phyloP scores from a whole-genome alignment of 2,888 invertebrate species.

The Penaeus monodon region DNA sequence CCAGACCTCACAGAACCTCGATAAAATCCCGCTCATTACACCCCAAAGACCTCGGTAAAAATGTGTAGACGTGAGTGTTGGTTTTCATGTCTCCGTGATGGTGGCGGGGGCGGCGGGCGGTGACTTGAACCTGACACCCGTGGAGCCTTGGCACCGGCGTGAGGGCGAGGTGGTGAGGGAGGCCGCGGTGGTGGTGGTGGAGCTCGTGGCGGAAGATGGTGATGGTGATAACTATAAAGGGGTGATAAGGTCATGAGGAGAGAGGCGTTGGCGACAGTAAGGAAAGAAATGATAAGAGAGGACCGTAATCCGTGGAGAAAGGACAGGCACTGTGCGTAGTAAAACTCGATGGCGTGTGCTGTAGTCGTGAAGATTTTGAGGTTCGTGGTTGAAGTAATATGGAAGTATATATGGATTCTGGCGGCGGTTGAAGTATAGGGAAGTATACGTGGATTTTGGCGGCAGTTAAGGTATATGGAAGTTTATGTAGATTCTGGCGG shows the following conservation, averaged over 20 bases:
- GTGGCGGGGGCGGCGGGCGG: not conserved
- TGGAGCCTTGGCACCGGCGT: not conserved
- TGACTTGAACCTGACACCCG: slow-evolving; percentile 20
- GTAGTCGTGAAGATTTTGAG: not conserved
- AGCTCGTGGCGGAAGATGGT: too few species aligned
- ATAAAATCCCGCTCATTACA: slow-evolving; percentile 49
- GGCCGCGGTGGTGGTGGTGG: not conserved
- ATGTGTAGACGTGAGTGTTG: slow-evolving; percentile 44
- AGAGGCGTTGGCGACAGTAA: too few species aligned
- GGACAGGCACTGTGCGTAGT: not conserved
- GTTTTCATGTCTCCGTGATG: slow-evolving; percentile 43
- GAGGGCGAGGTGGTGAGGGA: not conserved
- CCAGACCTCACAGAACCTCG: slow-evolving; percentile 28
- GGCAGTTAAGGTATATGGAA: too few species aligned
- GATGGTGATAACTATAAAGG: not conserved
- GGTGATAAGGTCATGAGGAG: not conserved
- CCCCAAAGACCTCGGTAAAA: slow-evolving; percentile 26
- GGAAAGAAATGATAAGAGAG: not conserved
- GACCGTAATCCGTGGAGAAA: not conserved
- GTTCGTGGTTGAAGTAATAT: too few species aligned
- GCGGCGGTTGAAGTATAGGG: too few species aligned
- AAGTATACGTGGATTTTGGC: too few species aligned
- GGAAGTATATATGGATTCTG: too few species aligned
- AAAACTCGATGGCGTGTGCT: not conserved
- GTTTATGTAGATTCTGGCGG: too few species aligned